phyloP scores from a whole-genome alignment of 2,888 invertebrate species.

The Slavum lentiscoides region DNA sequence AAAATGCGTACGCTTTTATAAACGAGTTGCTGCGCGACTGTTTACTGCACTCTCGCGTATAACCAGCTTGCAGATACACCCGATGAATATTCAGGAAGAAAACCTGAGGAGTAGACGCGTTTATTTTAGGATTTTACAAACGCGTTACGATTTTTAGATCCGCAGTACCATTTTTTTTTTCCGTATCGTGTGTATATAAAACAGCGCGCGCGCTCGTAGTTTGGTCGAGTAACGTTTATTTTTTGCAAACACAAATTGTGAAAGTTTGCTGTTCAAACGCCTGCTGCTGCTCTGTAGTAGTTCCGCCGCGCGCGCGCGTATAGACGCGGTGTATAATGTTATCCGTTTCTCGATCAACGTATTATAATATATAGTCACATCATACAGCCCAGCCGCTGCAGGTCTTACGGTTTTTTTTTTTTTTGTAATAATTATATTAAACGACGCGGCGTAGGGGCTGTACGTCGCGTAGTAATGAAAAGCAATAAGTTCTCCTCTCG shows the following conservation, averaged over 20 bases:
- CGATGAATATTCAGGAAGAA: no score
- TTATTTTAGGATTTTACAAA: no score
- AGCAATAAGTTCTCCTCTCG: not conserved
- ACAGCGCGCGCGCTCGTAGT: not conserved
- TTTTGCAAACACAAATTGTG: conserved; percentile 4
- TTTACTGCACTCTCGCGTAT: not conserved
- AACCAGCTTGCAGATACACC: not conserved
- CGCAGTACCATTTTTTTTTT: not conserved
- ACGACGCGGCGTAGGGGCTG: not conserved
- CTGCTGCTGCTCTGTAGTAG: no score
- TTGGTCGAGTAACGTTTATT: not conserved
- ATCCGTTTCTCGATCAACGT: conserved; percentile 27
- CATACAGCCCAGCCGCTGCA: not conserved
- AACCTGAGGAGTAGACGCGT: no score
- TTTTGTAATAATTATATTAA: conserved; percentile 8
- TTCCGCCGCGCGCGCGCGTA: not conserved
- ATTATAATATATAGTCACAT: not conserved
- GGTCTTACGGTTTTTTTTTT: conserved; percentile 24
- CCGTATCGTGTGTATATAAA: not conserved
- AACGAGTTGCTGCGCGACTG: not conserved
- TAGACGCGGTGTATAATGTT: conserved; percentile 2
- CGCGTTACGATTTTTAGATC: not conserved
- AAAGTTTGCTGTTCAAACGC: conserved; percentile 28
- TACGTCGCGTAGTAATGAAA: not conserved
- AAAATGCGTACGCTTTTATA: conserved; percentile 16